Evolutionary conservation across 2,113 vertebrate species (phyloP), one percentile per base, ranked within the genome.

Genomic region (Pseudorectes ferrugineus): DNA sequence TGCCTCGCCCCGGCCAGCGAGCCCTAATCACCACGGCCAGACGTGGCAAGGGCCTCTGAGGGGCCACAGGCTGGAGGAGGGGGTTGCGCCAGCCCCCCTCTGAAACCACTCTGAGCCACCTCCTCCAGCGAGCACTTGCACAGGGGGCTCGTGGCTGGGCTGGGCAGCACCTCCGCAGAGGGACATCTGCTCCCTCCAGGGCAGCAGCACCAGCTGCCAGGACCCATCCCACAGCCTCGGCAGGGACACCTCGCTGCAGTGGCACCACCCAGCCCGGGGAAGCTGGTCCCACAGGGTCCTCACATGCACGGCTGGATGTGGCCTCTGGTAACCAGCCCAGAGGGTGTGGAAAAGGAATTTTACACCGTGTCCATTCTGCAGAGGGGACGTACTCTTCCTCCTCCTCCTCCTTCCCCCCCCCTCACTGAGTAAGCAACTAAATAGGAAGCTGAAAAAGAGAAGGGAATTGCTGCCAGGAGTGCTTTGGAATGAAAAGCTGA

Each of bases 21-120:
- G 86, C 74, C 74, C 73, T 96, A 97, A 97, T 97, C 97, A 26
- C 52, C 0, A 0, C 1, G 1, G 28, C 70, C 97, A 97, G 95
- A 93, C 0, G 0, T 4, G 15, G 65, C 65, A 26, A 58, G 14
- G 4, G 65, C 82, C 61, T 83, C 92, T 46, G 76, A 63, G 58
- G 1, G 7, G 88, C 59, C 80, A 36, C 1, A 6, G 54, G 43
- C 55, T 9, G 1, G 51, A 79, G 22, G 33, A 24, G 3, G 6
- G 42, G 26, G 36, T 46, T 35, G 43, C 0, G 0, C 14, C 38
- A 11, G 29, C 21, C 10, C 10, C 11, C 18, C 9, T 14, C 11
- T 3, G 0, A 66, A 75, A 42, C 31, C 52, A 51, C 25, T 17
- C 71, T 14, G 26, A 1, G 1, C 29, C 33, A 9, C 46, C 29